phyloP scores from a whole-genome alignment of 2,888 invertebrate species.

The Orgyia antiqua region DNA sequence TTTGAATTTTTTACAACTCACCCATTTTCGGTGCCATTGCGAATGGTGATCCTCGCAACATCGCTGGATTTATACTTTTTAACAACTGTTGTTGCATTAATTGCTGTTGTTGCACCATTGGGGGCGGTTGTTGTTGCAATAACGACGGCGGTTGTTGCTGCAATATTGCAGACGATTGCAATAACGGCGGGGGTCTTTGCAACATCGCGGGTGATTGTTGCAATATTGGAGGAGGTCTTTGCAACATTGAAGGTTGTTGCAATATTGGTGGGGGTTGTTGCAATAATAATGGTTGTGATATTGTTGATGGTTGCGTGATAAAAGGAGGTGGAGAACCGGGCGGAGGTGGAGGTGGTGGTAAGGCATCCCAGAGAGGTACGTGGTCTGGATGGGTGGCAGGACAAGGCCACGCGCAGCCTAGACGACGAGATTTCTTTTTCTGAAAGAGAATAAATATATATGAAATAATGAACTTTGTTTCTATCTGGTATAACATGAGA shows the following conservation, averaged over 20 bases:
- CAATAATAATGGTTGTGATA: slow-evolving; percentile 8
- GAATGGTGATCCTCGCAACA: slow-evolving; percentile 10
- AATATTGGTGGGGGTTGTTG: slow-evolving; percentile 7
- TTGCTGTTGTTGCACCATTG: slow-evolving; percentile 5
- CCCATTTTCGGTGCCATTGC: slow-evolving; percentile 28
- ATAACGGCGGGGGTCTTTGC: slow-evolving; percentile 5
- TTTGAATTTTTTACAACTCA: too few relatives aligned
- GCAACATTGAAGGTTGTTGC: background rate
- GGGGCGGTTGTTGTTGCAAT: slow-evolving; percentile 3
- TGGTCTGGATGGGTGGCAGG: slow-evolving; percentile 64
- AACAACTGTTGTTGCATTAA: slow-evolving; percentile 14
- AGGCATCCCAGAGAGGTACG: slow-evolving; percentile 71
- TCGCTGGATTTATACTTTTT: slow-evolving; percentile 7
- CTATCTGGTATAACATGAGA: too few relatives aligned
- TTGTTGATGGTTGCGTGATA: slow-evolving; percentile 7
- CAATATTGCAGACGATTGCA: slow-evolving; percentile 4
- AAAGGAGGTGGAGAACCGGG: slow-evolving; percentile 55
- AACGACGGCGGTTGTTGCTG: background rate
- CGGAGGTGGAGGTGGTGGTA: slow-evolving; percentile 70
- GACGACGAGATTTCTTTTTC: slow-evolving; percentile 42
- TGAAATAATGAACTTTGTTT: background rate
- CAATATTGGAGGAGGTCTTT: slow-evolving; percentile 1
- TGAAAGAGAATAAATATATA: slow-evolving; percentile 9
- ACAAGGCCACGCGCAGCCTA: slow-evolving; percentile 69
- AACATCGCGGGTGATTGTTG: slow-evolving; percentile 6